Conservation (phyloP, 2,888 invertebrate species). For the Ormyrus rosae region DNA sequence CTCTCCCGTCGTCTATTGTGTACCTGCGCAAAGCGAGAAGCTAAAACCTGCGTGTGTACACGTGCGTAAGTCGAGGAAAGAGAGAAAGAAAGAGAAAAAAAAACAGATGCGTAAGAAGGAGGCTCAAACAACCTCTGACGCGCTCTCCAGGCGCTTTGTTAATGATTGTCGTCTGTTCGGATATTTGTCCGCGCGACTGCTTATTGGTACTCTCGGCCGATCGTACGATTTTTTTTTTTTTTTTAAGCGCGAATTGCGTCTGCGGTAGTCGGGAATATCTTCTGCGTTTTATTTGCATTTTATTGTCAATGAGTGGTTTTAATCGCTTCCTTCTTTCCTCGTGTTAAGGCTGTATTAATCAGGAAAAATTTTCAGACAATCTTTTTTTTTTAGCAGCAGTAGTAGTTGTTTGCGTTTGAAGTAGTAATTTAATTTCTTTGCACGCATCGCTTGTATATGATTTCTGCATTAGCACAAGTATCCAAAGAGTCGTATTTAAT, state of each 20-base stretch:
- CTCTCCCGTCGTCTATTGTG: constrained; percentile 9
- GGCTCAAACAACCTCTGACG: no score
- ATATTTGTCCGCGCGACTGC: not conserved
- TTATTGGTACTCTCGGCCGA: not conserved
- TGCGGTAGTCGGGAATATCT: not conserved
- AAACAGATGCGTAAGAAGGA: constrained; percentile 4
- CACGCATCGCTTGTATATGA: no score
- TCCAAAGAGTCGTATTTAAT: no score
- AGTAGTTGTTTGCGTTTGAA: no score
- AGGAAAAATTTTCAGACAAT: not conserved
- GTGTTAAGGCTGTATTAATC: not conserved
- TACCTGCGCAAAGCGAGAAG: not conserved
- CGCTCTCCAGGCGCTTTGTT: not conserved
- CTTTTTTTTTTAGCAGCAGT: not conserved
- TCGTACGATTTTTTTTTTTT: constrained; percentile 19
- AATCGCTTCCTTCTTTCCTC: not conserved
- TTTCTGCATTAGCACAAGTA: no score
- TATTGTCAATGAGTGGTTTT: not conserved
- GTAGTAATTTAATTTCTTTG: no score
- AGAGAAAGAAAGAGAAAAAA: constrained; percentile 12
- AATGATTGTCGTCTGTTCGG: constrained; percentile 1
- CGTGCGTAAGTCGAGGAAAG: constrained; percentile 3
- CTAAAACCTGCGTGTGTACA: not conserved
- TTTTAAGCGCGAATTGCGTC: not conserved
- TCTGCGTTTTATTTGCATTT: not conserved